Percentiles rank a stretch among this genome's conserved stretches.
Conservation (phyloP, 2,113 vertebrate genomes). For the Rhinopomastus cyanomelas region DNA sequence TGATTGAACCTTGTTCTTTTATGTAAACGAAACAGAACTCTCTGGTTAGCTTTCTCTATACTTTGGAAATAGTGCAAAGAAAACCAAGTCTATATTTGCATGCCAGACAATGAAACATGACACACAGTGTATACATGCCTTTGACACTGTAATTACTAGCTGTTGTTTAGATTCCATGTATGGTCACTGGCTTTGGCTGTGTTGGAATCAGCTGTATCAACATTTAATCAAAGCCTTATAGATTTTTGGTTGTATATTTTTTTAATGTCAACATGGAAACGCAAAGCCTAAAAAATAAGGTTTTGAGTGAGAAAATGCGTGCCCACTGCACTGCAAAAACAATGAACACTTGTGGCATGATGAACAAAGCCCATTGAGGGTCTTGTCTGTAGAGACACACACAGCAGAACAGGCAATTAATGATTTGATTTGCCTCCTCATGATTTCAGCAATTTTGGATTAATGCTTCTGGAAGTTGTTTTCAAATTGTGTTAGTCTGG, state of each 20-base stretch:
- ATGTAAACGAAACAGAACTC: constrained; percentile 85
- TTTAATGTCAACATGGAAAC: constrained; percentile 84
- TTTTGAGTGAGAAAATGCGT: constrained; percentile 73
- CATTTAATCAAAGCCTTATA: constrained; percentile 89
- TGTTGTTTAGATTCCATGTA: constrained; percentile 87
- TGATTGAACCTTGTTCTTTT: constrained; percentile 89
- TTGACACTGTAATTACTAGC: constrained; percentile 86
- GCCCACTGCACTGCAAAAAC: constrained; percentile 75
- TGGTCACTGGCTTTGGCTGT: constrained; percentile 82
- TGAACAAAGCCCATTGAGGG: constrained; percentile 56
- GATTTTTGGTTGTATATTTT: constrained; percentile 86
- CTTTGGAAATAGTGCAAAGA: constrained; percentile 84
- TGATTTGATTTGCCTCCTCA: constrained; percentile 50
- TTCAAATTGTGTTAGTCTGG: constrained; percentile 32
- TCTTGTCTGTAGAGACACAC: constrained; percentile 61
- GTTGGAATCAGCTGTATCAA: constrained; percentile 90
- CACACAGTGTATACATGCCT: constrained; percentile 86
- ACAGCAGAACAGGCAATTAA: constrained; percentile 61
- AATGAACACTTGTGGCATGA: constrained; percentile 69
- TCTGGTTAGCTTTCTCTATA: constrained; percentile 84
- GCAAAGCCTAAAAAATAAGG: constrained; percentile 78
- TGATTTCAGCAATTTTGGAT: constrained; percentile 70
- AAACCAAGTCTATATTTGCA: constrained; percentile 83
- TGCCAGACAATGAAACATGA: constrained; percentile 89
- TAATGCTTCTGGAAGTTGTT: constrained; percentile 67